Evolutionary conservation across 2,113 vertebrate genomes (phyloP), one percentile per base, ranked within the genome.

Genomic region (Turdus rufiventris): DNA sequence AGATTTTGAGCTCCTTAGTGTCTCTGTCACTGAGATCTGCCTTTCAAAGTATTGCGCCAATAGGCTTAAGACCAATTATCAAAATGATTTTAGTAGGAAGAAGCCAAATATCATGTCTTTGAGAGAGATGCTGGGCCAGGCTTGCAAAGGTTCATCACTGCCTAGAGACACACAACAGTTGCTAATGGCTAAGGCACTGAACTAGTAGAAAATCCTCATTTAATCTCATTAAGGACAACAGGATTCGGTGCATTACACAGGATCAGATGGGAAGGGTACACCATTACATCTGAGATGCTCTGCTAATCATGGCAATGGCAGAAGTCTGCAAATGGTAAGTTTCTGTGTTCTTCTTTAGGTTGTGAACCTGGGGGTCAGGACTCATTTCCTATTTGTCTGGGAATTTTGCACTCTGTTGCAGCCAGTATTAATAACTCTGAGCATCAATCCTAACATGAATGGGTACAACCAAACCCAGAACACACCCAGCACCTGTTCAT

Each of bases 171-270:
- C 28, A 42, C 48, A 75, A n/a, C 24, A 50, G n/a, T 20, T 12
- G 67, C 54, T 89, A 85, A 91, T 50, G 45, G 50, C 75, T 77
- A 56, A 18, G 77, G 92, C 45, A 85, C 42, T 3, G 4, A 94
- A 82, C 62, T 56, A 43, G 38, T 17, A 73, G 75, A 76, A 96
- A 94, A 96, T 70, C 71, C 70, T 75, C 56, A 50, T 92, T 84
- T 81, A 88, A 92, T 88, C 85, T 85, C 70, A 81, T 54, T 80
- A 80, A 86, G 68, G 75, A 63, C 88, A 88, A 85, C 48, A 67
- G 48, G 81, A 89, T 89, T 90, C 0, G 5, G 74, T 80, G 75
- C 75, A 67, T 91, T 88, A 61, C 48, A 77, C 34, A 43, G 47
- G 82, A 86, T 93, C 63, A 67, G 78, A 73, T 88, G 62, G 78